These are phyloP conservation scores for Cerceris ruficornis DNA, from an alignment of 2,888 invertebrate species.

Conservation along the genomic window DNA sequence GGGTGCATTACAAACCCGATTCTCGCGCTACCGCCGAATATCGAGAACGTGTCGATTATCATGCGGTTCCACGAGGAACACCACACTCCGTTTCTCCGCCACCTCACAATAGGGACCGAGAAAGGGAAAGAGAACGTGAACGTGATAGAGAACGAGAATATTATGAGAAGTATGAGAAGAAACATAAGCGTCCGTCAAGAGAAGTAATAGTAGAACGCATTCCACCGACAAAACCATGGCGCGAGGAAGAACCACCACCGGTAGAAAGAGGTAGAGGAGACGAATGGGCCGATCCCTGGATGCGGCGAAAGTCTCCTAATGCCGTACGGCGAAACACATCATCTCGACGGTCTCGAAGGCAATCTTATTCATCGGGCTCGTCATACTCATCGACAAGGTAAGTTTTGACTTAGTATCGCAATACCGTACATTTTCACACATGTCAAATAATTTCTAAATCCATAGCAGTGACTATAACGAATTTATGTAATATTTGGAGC, in stretches of 20 bases:
- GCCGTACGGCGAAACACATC: constrained; percentile 74
- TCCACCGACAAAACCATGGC: constrained; percentile 79
- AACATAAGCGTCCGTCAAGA: constrained; percentile 84
- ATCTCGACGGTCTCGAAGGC: constrained; percentile 81
- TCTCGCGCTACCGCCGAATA: constrained; percentile 75
- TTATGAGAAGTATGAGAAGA: constrained; percentile 80
- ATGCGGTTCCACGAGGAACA: constrained; percentile 72
- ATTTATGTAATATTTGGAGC: background rate
- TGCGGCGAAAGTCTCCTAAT: constrained; percentile 87
- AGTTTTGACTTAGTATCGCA: constrained; percentile 9
- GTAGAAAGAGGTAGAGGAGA: constrained; percentile 85
- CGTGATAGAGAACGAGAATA: constrained; percentile 78
- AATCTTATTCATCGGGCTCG: constrained; percentile 89
- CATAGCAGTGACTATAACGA: no score
- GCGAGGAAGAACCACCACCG: constrained; percentile 77
- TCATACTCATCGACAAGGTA: constrained; percentile 86
- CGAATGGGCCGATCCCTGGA: constrained; percentile 98
- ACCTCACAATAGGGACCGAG: constrained; percentile 76
- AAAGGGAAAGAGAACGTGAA: constrained; percentile 74
- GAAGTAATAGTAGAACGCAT: constrained; percentile 91
- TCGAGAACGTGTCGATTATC: constrained; percentile 79
- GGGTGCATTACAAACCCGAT: constrained; percentile 80
- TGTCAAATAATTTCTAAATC: no score
- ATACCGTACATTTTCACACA: background rate
- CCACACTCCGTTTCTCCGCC: constrained; percentile 79